Percentiles rank a stretch among this genome's conserved stretches.
phyloP scores from a whole-genome alignment of 2,888 invertebrate genomes.

The Linyphia triangularis region DNA sequence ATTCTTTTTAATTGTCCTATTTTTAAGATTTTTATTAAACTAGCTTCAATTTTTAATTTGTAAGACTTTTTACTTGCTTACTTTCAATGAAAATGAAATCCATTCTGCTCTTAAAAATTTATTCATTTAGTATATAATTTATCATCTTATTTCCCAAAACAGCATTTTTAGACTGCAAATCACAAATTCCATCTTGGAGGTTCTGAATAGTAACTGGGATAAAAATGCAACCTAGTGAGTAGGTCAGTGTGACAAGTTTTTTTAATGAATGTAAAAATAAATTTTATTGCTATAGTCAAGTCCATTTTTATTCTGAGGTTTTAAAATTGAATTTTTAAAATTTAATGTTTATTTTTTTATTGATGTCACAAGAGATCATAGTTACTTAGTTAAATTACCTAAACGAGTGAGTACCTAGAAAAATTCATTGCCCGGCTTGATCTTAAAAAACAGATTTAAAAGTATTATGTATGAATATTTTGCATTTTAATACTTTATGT shows the following conservation, averaged over 20 bases:
- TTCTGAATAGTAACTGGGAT: slow-evolving; percentile 26
- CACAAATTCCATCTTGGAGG: neutral
- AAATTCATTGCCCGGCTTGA: no score
- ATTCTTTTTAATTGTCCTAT: slow-evolving; percentile 31
- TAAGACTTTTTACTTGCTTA: neutral
- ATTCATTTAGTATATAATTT: neutral
- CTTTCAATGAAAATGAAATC: neutral
- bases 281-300: no score
- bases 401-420: no score
- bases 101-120: slow-evolving; percentile 14
- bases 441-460: no score
- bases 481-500: no score
- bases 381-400: no score
- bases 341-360: no score
- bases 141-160: slow-evolving; percentile 2
- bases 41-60: neutral
- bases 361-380: no score
- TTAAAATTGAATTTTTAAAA: no score
- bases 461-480: no score
- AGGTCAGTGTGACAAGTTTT: neutral
- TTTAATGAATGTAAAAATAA: neutral
- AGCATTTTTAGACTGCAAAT: slow-evolving; percentile 11
- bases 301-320: no score
- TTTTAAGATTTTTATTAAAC: slow-evolving; percentile 3
- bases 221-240: no score